Evolutionary conservation across 1,140 invertebrate genomes (phyloP).

Genomic region (Bathynomus jamesi): DNA sequence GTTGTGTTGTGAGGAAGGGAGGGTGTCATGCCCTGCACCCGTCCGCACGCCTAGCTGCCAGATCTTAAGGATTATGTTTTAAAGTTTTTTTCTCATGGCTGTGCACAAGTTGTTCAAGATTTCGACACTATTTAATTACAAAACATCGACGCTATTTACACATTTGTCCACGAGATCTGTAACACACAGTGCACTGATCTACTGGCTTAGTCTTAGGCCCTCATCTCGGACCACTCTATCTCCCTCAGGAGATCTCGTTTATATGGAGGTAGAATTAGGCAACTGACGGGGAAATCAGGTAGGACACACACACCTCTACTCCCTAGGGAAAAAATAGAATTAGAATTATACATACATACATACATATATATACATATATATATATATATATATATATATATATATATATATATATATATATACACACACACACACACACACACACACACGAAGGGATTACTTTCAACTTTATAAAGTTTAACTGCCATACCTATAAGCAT

Average conservation of each 20-base stretch:
- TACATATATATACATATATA: constrained; percentile 14
- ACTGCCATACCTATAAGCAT: background rate
- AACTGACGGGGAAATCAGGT: background rate
- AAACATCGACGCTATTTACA: background rate
- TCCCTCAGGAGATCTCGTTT: background rate
- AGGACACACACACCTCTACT: background rate
- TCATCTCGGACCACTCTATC: background rate
- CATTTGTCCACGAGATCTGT: background rate
- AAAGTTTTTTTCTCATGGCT: background rate
- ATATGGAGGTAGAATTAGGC: background rate
- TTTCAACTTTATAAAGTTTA: background rate
- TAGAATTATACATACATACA: constrained; percentile 6
- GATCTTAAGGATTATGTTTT: no score
- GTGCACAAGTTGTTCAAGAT: no score
- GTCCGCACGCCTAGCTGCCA: background rate
- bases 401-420: background rate
- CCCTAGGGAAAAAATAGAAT: constrained; percentile 1
- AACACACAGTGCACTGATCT: background rate
- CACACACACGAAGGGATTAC: no score
- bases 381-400: constrained; percentile 1
- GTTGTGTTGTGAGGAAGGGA: background rate
- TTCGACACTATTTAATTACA: background rate
- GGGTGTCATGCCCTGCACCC: background rate
- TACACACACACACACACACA: background rate
- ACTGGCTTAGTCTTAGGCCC: background rate